phyloP scores from a whole-genome alignment of 2,113 vertebrate genomes.

The Pitta sordida region DNA sequence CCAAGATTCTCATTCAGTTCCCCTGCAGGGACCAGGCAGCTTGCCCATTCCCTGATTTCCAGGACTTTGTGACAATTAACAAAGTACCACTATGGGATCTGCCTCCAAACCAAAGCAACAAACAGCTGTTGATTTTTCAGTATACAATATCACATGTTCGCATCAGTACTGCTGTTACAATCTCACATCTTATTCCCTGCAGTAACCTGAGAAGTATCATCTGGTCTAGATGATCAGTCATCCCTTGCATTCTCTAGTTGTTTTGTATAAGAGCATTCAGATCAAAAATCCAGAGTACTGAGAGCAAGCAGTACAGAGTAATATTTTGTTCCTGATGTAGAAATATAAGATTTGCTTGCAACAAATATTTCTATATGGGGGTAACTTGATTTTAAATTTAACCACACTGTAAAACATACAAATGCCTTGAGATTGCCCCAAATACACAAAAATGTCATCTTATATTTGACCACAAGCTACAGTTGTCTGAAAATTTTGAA shows the following conservation, averaged over 20 bases:
- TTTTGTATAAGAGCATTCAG: neutral
- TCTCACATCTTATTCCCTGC: constrained; percentile 26
- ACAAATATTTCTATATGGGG: neutral
- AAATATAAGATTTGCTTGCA: neutral
- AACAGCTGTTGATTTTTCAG: constrained; percentile 52
- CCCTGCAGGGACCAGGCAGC: neutral
- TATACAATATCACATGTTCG: neutral
- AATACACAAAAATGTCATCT: neutral
- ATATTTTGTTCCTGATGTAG: neutral
- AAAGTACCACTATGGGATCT: too few relatives aligned
- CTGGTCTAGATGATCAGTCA: neutral
- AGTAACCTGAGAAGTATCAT: neutral
- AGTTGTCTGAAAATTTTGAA: neutral
- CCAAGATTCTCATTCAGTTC: neutral
- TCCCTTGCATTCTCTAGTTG: neutral
- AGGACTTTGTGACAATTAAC: too few relatives aligned
- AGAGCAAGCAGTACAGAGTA: neutral
- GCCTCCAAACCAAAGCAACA: too few relatives aligned
- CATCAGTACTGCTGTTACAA: constrained; percentile 12
- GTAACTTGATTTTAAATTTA: neutral
- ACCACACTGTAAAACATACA: neutral
- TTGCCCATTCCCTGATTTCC: neutral
- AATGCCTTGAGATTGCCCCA: neutral
- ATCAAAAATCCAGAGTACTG: neutral
- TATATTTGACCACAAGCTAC: neutral